Base-by-base conservation (phyloP, 1,140 invertebrate genomes). In the Bombus affinis region DNA sequence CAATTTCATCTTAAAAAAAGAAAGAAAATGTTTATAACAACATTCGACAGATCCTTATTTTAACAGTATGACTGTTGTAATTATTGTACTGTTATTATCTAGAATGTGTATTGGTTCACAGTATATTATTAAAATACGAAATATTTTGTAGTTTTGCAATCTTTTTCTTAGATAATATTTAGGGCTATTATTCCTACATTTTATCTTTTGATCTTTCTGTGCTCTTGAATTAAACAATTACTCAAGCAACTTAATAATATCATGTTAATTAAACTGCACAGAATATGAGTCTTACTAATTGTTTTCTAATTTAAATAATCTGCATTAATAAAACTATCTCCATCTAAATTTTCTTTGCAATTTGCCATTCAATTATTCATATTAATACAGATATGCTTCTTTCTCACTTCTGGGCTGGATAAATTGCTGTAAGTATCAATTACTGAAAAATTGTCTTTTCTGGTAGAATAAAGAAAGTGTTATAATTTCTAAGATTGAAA, bases 401-500 rank as follows among this genome's bases (percentile, higher is more conserved):
- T 62, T 72, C 78, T 35, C n/a, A 66, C 25, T 81, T 81, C n/a
- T 72, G 81, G 57, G 78, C 73, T 68, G 66, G 44, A 85, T 47
- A 76, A 70, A 86, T 72, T 82, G 74, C 68, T 65, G 68, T 72
- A 81, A 77, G 62, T 72, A 86, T 39, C 37, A 74, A 70, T 59
- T 22, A 62, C n/a, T 71, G 42, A n/a, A 35, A 74, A 81, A 37
- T 73, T 85, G 44, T 44, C 4, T 42, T 68, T 71, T 39, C 5
- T 53, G 37, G 79, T n/a, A 39, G 81, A 78, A 44, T 70, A 53
- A 66, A 42, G 62, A 59, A 66, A 85, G 12, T 65, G 8, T 3
- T 74, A 57, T 13, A 74, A 81, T n/a, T 68, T 83, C 91, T 93
- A 95, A 88, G 90, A 92, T 81, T 93, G 91, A 59, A 93, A 90